phyloP scores from a whole-genome alignment of 2,797 vertebrate genomes.

The Pelobates cultripes region DNA sequence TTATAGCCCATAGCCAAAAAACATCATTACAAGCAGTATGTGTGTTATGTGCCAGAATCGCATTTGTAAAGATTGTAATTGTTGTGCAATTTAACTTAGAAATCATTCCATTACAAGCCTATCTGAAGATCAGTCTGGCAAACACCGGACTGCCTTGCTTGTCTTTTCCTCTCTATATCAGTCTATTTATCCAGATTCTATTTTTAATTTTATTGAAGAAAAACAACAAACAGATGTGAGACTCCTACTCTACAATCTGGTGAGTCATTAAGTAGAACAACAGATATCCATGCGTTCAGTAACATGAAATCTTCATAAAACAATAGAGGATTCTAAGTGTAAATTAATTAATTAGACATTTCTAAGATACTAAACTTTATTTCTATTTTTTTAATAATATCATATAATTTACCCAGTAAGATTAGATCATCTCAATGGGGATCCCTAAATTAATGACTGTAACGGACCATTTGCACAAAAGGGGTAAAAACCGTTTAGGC shows the following conservation, averaged over 20 bases:
- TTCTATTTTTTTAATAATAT: too few relatives aligned
- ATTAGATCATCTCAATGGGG: too few relatives aligned
- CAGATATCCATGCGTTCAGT: neutral
- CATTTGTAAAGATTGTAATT: neutral
- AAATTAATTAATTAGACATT: too few relatives aligned
- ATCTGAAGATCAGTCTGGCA: neutral
- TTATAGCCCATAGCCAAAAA: too few relatives aligned
- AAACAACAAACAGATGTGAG: constrained; percentile 38
- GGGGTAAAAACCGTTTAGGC: too few relatives aligned
- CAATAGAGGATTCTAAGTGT: neutral
- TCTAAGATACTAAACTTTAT: too few relatives aligned
- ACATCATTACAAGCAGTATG: too few relatives aligned
- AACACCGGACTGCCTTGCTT: neutral
- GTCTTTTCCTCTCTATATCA: neutral
- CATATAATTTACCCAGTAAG: too few relatives aligned
- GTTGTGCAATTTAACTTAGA: neutral
- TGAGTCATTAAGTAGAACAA: constrained; percentile 9
- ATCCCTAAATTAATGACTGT: too few relatives aligned
- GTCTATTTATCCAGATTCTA: constrained; percentile 11
- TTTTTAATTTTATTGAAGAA: constrained; percentile 34
- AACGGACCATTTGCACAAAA: too few relatives aligned
- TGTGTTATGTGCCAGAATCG: neutral
- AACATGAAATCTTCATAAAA: neutral
- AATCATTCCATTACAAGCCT: neutral
- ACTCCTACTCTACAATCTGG: constrained; percentile 34